phyloP scores from a whole-genome alignment of 2,888 invertebrate species.

The Ernsta delagoae region DNA sequence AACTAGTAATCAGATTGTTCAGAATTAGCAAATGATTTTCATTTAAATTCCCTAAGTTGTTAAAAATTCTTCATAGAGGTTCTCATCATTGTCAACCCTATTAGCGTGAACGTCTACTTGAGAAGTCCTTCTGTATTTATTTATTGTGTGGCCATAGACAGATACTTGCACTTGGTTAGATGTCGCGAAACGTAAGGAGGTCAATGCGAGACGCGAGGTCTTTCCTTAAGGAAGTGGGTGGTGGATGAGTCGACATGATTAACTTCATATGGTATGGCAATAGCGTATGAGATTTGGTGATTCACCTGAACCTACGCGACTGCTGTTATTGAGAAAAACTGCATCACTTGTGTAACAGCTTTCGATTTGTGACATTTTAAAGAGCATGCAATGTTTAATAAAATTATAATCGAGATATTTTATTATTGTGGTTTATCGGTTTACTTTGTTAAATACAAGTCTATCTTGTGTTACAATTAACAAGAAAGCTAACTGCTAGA shows the following conservation, averaged over 20 bases:
- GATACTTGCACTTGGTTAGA: background rate
- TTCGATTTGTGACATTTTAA: background rate
- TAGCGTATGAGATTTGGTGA: background rate
- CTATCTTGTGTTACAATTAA: no score
- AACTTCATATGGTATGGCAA: background rate
- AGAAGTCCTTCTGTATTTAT: background rate
- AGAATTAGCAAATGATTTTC: no score
- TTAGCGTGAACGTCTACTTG: no score
- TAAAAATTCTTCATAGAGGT: no score
- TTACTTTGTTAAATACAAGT: no score
- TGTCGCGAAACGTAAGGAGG: slow-evolving; percentile 51
- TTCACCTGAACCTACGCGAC: slow-evolving; percentile 1
- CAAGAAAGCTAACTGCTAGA: no score
- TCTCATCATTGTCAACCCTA: no score
- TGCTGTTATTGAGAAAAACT: background rate
- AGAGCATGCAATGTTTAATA: background rate
- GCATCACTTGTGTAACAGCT: background rate
- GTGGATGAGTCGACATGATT: background rate
- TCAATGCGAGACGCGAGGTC: slow-evolving; percentile 66
- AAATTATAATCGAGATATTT: background rate
- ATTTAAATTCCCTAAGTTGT: no score
- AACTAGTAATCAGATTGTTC: no score
- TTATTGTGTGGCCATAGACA: background rate
- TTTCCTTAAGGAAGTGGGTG: slow-evolving; percentile 51
- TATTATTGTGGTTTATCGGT: no score